phyloP scores from a whole-genome alignment of 2,888 invertebrate species.

The Perdita meconis region DNA sequence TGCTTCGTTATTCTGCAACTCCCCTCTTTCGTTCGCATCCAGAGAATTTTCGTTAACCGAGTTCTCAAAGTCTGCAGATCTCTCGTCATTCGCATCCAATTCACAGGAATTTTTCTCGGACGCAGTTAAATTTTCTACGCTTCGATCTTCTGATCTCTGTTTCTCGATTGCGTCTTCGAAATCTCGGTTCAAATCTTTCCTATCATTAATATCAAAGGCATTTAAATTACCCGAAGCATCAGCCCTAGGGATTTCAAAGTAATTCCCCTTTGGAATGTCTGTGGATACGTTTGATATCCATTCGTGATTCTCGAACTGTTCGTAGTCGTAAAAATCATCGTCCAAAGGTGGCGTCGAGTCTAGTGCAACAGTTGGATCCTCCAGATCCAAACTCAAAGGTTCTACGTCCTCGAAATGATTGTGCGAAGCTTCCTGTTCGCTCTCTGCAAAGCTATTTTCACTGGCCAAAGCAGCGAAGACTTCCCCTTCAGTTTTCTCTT shows the following conservation, averaged over 20 bases:
- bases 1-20: conserved; percentile 21
- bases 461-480: conserved; percentile 71
- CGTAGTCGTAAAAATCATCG: conserved; percentile 78
- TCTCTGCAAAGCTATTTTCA: conserved; percentile 76
- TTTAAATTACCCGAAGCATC: conserved; percentile 14
- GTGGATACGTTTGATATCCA: conserved; percentile 47
- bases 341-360: conserved; percentile 72
- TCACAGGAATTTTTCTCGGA: conserved; percentile 10
- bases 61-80: conserved; percentile 5
- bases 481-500: conserved; percentile 53
- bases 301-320: conserved; percentile 71
- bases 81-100: not conserved
- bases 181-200: conserved; percentile 26
- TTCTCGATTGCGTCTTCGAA: not conserved
- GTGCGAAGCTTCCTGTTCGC: conserved; percentile 73
- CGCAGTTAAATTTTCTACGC: not conserved
- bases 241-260: conserved; percentile 15
- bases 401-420: conserved; percentile 77
- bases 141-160: not conserved
- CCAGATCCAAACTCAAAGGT: conserved; percentile 79
- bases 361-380: conserved; percentile 75
- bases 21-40: not conserved
- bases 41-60: not conserved
- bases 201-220: conserved; percentile 31
- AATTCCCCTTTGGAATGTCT: conserved; percentile 20